Percentiles rank a stretch among this genome's conserved stretches.
phyloP scores from a whole-genome alignment of 2,888 invertebrate genomes.

The Atethmia centrago region DNA sequence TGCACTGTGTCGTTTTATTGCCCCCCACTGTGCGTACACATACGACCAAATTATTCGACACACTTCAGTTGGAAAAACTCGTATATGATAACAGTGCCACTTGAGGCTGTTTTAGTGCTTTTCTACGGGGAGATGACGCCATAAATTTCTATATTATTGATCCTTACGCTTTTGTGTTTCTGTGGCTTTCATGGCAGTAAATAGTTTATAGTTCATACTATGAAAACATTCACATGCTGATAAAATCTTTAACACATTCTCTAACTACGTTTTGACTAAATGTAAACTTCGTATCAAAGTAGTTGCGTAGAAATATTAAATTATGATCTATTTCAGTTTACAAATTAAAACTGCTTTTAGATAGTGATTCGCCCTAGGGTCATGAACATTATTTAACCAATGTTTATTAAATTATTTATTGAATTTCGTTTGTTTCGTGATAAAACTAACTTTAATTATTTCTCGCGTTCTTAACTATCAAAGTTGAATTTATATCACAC shows the following conservation, averaged over 20 bases:
- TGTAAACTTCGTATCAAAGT: neutral
- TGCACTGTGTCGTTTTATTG: constrained; percentile 77
- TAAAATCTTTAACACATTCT: constrained; percentile 30
- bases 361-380: neutral
- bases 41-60: constrained; percentile 75
- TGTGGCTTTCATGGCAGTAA: constrained; percentile 43
- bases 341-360: neutral
- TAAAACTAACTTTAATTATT: constrained; percentile 1
- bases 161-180: constrained; percentile 54
- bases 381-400: neutral
- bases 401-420: constrained; percentile 9
- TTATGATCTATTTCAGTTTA: neutral
- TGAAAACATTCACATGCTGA: constrained; percentile 30
- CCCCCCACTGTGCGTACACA: constrained; percentile 72
- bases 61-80: constrained; percentile 52
- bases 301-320: neutral
- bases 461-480: neutral
- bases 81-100: constrained; percentile 48
- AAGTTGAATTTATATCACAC: neutral
- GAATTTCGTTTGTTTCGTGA: neutral
- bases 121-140: constrained; percentile 46
- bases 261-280: neutral
- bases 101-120: constrained; percentile 54
- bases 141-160: constrained; percentile 63
- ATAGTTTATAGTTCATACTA: constrained; percentile 34